Evolutionary conservation across 2,888 invertebrate genomes (phyloP), one percentile per base, ranked within the genome.

Genomic region (Amphimallon solstitiale): DNA sequence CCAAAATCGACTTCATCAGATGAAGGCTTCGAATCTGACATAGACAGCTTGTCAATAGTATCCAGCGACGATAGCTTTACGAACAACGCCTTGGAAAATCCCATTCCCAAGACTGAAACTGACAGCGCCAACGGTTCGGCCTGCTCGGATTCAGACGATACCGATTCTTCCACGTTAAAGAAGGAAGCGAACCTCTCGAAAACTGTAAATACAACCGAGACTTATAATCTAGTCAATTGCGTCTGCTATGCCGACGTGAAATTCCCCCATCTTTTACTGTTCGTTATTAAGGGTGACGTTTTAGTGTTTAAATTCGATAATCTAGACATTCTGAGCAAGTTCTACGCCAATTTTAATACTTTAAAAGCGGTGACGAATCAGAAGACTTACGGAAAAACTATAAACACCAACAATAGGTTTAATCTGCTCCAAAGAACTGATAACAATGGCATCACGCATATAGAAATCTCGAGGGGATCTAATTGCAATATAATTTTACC

Each of bases 11-110:
- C 38, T 23, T 38, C 51, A 2, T 5, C 69, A 1, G 84, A 84
- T 69, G 84, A 84, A 72, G 84, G 84, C n/a, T 84, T 84, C 75
- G 84, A 84, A 74, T 83, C 83, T 4, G 84, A 83, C 68, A 79
- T 82, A 38, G 84, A 84, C 70, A 82, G 76, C 56, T 71, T 82
- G 10, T 82, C 82, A 2, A 73, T 83, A 43, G 75, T 83, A 0
- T 82, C 82, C 2, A 79, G 79, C 64, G 82, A 82, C 70, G 83
- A 82, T 63, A 79, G 80, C 59, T 79, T 79, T 68, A 75, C 74
- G 7, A 70, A 73, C 45, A 68, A 71, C 45, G 70, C 70, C 66
- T 49, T 43, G 62, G 67, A 68, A 64, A 72, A 34, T 67, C 63
- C 40, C 59, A 46, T 46, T 29, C 66, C 46, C 4, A 78, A 78